Evolutionary conservation across 2,797 vertebrate species (phyloP).

Genomic region (Ctenochaetus hawaiiensis): DNA sequence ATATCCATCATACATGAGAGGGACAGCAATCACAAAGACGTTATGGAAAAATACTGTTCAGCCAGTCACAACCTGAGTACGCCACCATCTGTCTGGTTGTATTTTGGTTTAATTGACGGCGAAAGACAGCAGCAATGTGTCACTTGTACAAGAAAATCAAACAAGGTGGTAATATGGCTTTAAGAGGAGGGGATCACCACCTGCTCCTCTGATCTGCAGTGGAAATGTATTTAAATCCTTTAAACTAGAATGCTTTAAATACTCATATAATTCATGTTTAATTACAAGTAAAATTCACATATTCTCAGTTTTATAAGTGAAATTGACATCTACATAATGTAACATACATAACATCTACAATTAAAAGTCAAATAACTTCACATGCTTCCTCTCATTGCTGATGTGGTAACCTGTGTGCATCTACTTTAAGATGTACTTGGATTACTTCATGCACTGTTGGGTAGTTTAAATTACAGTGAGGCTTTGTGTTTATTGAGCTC

Average conservation of each 20-base stretch:
- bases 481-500: background rate
- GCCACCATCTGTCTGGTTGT: constrained; percentile 35
- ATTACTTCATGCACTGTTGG: background rate
- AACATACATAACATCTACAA: too few species aligned
- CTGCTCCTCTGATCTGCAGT: background rate
- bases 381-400: background rate
- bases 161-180: constrained; percentile 7
- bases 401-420: background rate
- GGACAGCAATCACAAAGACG: constrained; percentile 74
- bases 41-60: constrained; percentile 73
- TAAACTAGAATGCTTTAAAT: background rate
- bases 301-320: background rate
- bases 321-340: too few species aligned
- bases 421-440: background rate
- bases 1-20: constrained; percentile 72
- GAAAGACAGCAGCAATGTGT: constrained; percentile 43
- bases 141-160: constrained; percentile 46
- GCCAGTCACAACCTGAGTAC: constrained; percentile 50
- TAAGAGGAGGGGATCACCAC: background rate
- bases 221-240: constrained; percentile 35
- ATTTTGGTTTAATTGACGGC: constrained; percentile 42
- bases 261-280: background rate
- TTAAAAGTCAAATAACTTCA: background rate
- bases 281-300: background rate
- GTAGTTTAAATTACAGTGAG: background rate